Evolutionary conservation across 2,797 vertebrate species (phyloP), one percentile per base, ranked within the genome.

Genomic region (Heterohyrax brucei): DNA sequence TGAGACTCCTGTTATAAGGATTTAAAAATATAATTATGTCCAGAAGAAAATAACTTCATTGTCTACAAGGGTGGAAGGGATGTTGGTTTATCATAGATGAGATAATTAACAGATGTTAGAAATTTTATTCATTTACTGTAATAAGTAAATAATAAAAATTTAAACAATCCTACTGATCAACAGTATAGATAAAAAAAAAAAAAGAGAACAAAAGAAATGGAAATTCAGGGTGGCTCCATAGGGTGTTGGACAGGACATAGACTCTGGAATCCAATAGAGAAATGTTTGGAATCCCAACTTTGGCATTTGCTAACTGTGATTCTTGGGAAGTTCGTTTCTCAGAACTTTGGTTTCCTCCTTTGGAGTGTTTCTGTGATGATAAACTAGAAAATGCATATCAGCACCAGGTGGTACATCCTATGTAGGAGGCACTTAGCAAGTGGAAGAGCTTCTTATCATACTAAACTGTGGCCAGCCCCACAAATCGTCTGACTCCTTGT

Each of bases 241-340:
- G 19, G 0, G 0, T 2, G 0, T 0, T 26, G 9, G 83, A n/a
- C 39, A 26, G 50, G 68, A 53, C 1, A 39, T 44, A 53, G 75
- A 14, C 28, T 18, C 44, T 30, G 33, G 75, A 33, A 21, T 53
- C 61, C 22, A 14, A 33, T 0, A 12, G n/a, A 0, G 39, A 39
- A 39, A 39, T 39, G 0, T 16, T 53, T 10, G 8, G 18, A 16
- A 59, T 44, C 59, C n/a, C 68, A 75, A 70, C 46, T 85, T 56
- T 13, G 22, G 12, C 7, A 24, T 70, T 75, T 75, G 24, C 56
- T 48, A 33, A 73, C 75, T 10, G 56, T 68, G 62, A 70, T 21
- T 53, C 8, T 12, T 7, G 28, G 28, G 72, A 50, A 62, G 24
- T n/a, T 70, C 21, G 12, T 84, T 78, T 72, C 30, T 46, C 33